Evolutionary conservation across 2,797 vertebrate genomes (phyloP).

Genomic region (Sebastes matsubarae): DNA sequence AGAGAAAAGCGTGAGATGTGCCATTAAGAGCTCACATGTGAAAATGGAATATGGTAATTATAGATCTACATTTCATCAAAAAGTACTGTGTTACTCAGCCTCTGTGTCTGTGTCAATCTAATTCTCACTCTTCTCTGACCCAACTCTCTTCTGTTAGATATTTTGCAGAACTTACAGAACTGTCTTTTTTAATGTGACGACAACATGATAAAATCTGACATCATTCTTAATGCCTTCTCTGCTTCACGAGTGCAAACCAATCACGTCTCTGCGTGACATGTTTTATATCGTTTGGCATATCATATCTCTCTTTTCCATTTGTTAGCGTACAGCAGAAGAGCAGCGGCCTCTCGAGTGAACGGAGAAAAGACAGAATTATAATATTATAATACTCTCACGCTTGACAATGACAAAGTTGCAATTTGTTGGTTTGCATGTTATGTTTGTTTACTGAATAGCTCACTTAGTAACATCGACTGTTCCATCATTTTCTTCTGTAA

Average conservation of each 20-base stretch:
- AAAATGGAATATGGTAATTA: constrained; percentile 31
- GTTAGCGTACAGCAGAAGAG: not conserved
- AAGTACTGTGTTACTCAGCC: not conserved
- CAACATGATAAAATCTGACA: not conserved
- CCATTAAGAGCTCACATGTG: constrained; percentile 5
- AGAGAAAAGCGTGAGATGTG: not conserved
- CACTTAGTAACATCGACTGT: not conserved
- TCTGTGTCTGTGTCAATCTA: not conserved
- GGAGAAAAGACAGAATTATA: no score
- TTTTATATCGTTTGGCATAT: not conserved
- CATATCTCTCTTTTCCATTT: not conserved
- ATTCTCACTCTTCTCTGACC: not conserved
- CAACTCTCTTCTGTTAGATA: not conserved
- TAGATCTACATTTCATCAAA: constrained; percentile 10
- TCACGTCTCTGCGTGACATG: not conserved
- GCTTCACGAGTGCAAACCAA: not conserved
- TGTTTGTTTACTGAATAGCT: not conserved
- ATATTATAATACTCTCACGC: no score
- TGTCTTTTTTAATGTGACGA: not conserved
- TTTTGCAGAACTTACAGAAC: not conserved
- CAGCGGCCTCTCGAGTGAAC: not conserved
- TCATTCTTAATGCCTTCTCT: not conserved
- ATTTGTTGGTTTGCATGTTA: not conserved
- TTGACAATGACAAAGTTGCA: not conserved
- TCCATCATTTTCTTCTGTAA: not conserved